Evolutionary conservation across 2,888 invertebrate species (phyloP).

Genomic region (Prosapia bicincta): DNA sequence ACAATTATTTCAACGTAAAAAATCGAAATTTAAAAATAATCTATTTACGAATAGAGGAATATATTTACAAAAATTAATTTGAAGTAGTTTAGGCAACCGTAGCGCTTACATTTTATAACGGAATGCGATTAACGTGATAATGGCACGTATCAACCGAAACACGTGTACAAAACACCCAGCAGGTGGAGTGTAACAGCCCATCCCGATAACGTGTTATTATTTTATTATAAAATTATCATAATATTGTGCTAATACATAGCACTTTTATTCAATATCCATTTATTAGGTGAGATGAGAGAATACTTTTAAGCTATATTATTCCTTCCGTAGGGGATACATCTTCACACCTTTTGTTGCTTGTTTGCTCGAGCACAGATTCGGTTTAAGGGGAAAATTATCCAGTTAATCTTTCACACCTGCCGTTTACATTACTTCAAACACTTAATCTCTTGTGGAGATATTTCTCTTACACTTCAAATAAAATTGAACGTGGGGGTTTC

Average conservation of each 20-base stretch:
- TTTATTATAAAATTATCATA: slow-evolving; percentile 2
- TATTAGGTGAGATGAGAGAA: neutral
- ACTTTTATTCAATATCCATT: neutral
- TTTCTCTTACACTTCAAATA: too few relatives aligned
- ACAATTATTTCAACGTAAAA: too few relatives aligned
- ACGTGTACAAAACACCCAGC: neutral
- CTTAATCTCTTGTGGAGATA: too few relatives aligned
- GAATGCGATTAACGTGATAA: neutral
- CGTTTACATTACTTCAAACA: too few relatives aligned
- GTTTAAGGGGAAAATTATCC: neutral
- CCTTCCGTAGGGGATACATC: neutral
- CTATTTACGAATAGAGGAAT: too few relatives aligned
- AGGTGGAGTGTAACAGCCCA: neutral
- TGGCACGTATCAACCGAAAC: neutral
- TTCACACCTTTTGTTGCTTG: neutral
- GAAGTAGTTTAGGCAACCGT: too few relatives aligned
- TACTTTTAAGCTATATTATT: neutral
- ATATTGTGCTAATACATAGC: neutral
- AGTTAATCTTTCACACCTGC: neutral
- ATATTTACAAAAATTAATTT: too few relatives aligned
- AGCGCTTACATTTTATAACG: neutral
- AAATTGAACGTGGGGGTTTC: too few relatives aligned
- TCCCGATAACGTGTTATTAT: neutral
- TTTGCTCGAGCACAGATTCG: neutral
- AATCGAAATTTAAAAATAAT: too few relatives aligned